phyloP scores from a whole-genome alignment of 2,797 vertebrate species.

The Distichodus sexfasciatus region DNA sequence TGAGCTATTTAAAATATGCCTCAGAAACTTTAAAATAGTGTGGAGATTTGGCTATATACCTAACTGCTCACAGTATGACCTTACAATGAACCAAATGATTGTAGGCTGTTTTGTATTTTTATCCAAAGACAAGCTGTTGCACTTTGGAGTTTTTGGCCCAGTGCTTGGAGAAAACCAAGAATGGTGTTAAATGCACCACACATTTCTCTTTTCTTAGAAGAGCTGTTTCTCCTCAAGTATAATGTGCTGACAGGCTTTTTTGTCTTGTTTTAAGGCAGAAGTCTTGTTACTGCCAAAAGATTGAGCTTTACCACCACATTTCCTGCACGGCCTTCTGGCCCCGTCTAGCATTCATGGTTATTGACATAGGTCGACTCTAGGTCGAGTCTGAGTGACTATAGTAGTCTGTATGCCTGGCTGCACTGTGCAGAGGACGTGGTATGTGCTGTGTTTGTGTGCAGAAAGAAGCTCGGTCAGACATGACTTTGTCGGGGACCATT shows the following conservation, averaged over 20 bases:
- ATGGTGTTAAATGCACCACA: too few relatives aligned
- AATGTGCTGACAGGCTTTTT: not conserved
- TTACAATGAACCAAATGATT: not conserved
- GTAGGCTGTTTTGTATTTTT: not conserved
- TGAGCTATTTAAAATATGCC: not conserved
- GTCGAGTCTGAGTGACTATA: not conserved
- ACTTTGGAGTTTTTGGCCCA: too few relatives aligned
- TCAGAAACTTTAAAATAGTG: not conserved
- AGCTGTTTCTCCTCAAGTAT: not conserved
- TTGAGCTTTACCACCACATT: not conserved
- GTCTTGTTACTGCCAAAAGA: not conserved
- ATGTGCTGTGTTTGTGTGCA: conserved; percentile 13
- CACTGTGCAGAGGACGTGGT: not conserved
- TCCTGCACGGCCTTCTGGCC: not conserved
- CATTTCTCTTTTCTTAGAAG: too few relatives aligned
- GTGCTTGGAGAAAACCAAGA: too few relatives aligned
- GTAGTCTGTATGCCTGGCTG: not conserved
- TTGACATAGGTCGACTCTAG: not conserved
- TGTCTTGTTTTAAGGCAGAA: not conserved
- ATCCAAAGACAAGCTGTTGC: too few relatives aligned
- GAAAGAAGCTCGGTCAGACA: conserved; percentile 20
- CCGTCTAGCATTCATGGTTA: not conserved
- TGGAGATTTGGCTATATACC: not conserved
- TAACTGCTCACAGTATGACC: too few relatives aligned
- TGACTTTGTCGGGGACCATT: conserved; percentile 18